Base-by-base conservation (phyloP, 2,797 vertebrate genomes). In the Urosaurus nigricauda region DNA sequence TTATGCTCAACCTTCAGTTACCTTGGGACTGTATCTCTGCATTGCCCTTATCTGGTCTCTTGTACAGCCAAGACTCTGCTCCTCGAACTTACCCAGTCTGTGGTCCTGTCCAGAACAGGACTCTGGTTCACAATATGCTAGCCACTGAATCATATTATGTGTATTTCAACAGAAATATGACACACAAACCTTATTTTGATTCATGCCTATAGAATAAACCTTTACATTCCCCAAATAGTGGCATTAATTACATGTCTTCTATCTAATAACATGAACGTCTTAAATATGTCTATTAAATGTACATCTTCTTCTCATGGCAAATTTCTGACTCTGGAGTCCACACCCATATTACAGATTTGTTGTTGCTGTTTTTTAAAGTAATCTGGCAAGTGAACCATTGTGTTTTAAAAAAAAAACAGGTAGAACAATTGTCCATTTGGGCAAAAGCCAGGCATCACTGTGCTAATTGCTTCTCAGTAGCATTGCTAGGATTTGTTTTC, bases 391-490 rank as follows among this genome's bases (percentile, higher is more conserved):
- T 21, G 58, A 60, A 60, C 58, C 4, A 19, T 60, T 60, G 58
- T 60, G 19, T 9, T 32, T 70, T 4, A n/a, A 88, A 35, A 40
- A 74, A n/a, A 12, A 4, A 9, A 56, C 56, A 68, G 78, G 84
- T 63, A 65, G 81, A 89, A 81, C n/a, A 0, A 0, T 74, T 0
- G 79, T 51, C 87, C 87, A 86, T 87, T 92, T 92, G 77, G 86
- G 58, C 56, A 47, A 81, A 86, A 90, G 8, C 73, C 90, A 83
- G 47, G 14, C 21, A 2, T 77, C 24, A 79, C 5, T 6, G 47
- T 74, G 85, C 43, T 51, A 29, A 43, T 53, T 68, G 87, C 16
- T 94, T 40, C 37, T n/a, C 78, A 79, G 51, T 60, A 7, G 79
- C 35, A 80, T 58, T 2, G 26, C 53, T 24, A 3, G 37, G 32